phyloP scores from a whole-genome alignment of 2,888 invertebrate genomes.

The Apoda limacodes region DNA sequence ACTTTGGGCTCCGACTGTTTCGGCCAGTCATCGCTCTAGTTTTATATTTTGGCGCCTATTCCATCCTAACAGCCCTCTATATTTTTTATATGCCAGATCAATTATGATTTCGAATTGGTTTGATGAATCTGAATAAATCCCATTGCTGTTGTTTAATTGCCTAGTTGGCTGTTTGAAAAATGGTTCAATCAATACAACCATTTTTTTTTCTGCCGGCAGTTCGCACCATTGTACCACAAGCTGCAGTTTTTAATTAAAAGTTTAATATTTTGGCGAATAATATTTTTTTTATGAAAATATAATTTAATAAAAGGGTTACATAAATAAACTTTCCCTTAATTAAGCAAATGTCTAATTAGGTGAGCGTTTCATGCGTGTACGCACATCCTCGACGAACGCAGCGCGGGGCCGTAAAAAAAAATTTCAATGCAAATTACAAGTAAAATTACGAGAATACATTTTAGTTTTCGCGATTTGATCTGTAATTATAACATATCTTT shows the following conservation, averaged over 20 bases:
- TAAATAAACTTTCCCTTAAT: slow-evolving; percentile 9
- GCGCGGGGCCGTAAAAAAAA: slow-evolving; percentile 39
- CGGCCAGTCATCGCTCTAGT: slow-evolving; percentile 64
- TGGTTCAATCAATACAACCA: slow-evolving; percentile 49
- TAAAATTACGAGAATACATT: slow-evolving; percentile 46
- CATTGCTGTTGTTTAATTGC: slow-evolving; percentile 65
- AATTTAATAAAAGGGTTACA: no score
- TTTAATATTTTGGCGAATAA: not conserved
- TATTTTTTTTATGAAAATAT: no score
- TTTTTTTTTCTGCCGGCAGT: slow-evolving; percentile 25
- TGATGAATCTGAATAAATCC: slow-evolving; percentile 68
- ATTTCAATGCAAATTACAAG: slow-evolving; percentile 54
- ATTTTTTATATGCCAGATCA: slow-evolving; percentile 66
- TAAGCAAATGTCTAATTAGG: slow-evolving; percentile 41
- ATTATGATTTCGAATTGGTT: slow-evolving; percentile 68
- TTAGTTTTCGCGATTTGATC: slow-evolving; percentile 50
- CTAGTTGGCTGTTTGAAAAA: slow-evolving; percentile 60
- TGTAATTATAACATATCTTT: slow-evolving; percentile 41
- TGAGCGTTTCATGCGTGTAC: slow-evolving; percentile 55
- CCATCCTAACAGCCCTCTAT: slow-evolving; percentile 59
- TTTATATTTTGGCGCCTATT: slow-evolving; percentile 65
- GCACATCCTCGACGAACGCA: slow-evolving; percentile 33
- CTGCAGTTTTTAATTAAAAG: not conserved
- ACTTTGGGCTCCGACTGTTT: slow-evolving; percentile 57
- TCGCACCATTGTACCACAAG: not conserved